Evolutionary conservation across 2,797 vertebrate species (phyloP).

Genomic region (Philypnodon macrostomus): DNA sequence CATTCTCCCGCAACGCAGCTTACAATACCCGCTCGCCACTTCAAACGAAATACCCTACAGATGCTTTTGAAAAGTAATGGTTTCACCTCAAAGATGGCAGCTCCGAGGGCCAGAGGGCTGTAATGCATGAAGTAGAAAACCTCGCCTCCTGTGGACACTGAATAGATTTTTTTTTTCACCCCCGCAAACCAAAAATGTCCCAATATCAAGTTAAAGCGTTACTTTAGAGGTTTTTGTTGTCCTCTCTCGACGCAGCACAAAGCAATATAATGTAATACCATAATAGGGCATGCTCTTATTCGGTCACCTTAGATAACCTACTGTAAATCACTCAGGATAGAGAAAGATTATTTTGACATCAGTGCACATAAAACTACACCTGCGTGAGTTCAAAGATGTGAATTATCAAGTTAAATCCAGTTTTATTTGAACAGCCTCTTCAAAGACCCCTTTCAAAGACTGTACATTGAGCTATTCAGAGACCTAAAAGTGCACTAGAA

Average conservation of each 20-base stretch:
- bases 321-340: conserved; percentile 2
- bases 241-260: not conserved
- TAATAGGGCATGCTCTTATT: conserved; percentile 11
- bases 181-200: conserved; percentile 19
- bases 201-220: conserved; percentile 31
- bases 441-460: too few relatives aligned
- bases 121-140: conserved; percentile 43
- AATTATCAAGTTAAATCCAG: too few relatives aligned
- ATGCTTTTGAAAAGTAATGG: conserved; percentile 72
- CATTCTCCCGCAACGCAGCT: conserved; percentile 67
- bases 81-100: conserved; percentile 68
- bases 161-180: conserved; percentile 39
- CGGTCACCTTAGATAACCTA: conserved; percentile 1
- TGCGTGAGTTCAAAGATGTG: too few relatives aligned
- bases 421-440: not conserved
- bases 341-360: too few relatives aligned
- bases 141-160: conserved; percentile 55
- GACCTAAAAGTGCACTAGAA: too few relatives aligned
- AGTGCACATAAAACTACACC: too few relatives aligned
- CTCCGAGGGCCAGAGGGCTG: conserved; percentile 58
- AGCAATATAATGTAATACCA: not conserved
- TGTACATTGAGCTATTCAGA: too few relatives aligned
- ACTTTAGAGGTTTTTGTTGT: conserved; percentile 22
- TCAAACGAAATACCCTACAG: conserved; percentile 77
- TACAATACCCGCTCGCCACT: conserved; percentile 75